Conservation (phyloP, 2,113 vertebrate species). For the Apus apus region DNA sequence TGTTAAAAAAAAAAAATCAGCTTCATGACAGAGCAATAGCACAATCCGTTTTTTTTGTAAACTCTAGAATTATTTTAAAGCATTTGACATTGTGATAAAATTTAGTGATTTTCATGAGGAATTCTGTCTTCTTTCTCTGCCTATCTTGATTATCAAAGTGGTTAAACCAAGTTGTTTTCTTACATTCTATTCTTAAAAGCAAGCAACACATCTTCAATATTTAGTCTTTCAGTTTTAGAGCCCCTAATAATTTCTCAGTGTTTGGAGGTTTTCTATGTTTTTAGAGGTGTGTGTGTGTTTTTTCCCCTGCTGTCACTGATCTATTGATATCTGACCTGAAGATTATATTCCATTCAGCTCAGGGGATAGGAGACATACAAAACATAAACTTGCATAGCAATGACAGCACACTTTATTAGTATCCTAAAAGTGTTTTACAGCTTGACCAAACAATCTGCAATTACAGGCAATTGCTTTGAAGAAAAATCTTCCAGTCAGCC, state of each 20-base stretch:
- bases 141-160: background rate
- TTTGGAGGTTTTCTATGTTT: background rate
- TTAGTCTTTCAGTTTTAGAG: background rate
- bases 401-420: background rate
- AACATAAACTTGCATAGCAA: background rate
- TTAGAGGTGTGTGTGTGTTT: background rate
- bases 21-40: background rate
- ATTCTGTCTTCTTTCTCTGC: background rate
- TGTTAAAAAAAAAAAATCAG: background rate
- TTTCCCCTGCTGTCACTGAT: rapidly evolving
- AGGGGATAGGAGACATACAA: background rate
- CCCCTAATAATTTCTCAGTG: background rate
- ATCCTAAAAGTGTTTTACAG: background rate
- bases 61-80: background rate
- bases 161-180: background rate
- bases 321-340: background rate
- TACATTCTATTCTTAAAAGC: background rate
- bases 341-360: background rate
- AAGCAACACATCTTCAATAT: background rate
- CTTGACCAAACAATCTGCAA: slow-evolving; percentile 7
- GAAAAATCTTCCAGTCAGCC: background rate
- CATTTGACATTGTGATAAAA: background rate
- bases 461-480: background rate
- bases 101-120: background rate
- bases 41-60: background rate